Base-by-base conservation (phyloP, 2,797 vertebrate genomes). In the Aulostomus chinensis region DNA sequence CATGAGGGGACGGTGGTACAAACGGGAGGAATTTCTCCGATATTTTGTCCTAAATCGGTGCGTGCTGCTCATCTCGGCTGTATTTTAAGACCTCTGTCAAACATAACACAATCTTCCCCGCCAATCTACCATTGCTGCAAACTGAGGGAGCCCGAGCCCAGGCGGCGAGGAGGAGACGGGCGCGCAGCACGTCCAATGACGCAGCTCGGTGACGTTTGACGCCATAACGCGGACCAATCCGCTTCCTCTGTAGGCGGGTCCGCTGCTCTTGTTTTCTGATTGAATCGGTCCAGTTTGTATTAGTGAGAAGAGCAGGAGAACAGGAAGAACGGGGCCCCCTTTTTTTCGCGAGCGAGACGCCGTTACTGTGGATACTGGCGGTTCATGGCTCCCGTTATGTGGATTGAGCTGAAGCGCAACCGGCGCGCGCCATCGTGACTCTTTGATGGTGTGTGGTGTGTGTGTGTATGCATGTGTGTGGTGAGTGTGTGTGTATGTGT, bases 221-320 rank as follows among this genome's bases (percentile, higher is more conserved):
- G 59, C 25, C 13, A 7, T 12, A 1, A 0, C 4, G 4, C 2
- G 9, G 7, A 9, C 86, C 88, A 88, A 91, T 88, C 0, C 1
- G 1, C 9, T 4, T 9, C 8, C 16, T 14, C 9, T 3, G 51
- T 10, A 31, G 91, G 89, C 73, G 85, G 86, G 67, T 2, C 61
- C 49, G 2, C 46, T 8, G 4, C 5, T 4, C 38, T 11, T 30
- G 62, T 64, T 54, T 58, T 73, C 57, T 63, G 73, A 84, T 85
- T 84, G 73, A 87, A 79, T 80, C 83, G 38, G 63, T 69, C 65
- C 76, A 52, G 84, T 81, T 76, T 68, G 72, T 78, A 63, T 85
- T 80, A 81, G 76, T 84, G 81, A 56, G 54, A 73, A 39, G 55
- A 81, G 65, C 64, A 7, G 57, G 47, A 45, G 59, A 73, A 70